A percentile compares a stretch with the other conserved stretches of the same genome.
Evolutionary conservation across 2,888 invertebrate genomes (phyloP).

Genomic region (Lydus trimaculatus): DNA sequence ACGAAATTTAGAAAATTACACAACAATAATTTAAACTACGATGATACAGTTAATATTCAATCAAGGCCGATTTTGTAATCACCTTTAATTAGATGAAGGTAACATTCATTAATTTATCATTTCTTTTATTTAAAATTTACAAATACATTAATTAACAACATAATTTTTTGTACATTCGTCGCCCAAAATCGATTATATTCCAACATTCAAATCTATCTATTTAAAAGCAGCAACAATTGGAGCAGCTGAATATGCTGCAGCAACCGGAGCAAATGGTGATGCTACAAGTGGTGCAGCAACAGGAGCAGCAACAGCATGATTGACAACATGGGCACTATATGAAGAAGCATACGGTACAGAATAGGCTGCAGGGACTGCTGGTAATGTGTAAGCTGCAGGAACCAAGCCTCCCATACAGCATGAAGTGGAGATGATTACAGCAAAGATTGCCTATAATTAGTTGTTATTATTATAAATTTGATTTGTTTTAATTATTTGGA

Average conservation of each 20-base stretch:
- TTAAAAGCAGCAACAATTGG: neutral
- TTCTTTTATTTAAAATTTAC: neutral
- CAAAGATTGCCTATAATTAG: constrained; percentile 14
- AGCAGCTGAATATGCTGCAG: constrained; percentile 44
- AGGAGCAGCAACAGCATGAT: constrained; percentile 78
- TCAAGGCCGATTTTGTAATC: neutral
- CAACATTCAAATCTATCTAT: neutral
- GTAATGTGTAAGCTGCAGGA: constrained; percentile 37
- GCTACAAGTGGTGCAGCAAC: constrained; percentile 51
- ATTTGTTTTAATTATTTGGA: neutral
- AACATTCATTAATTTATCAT: neutral
- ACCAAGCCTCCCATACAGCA: constrained; percentile 52
- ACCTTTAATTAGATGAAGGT: neutral
- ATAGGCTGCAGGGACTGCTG: constrained; percentile 63
- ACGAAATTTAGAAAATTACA: neutral
- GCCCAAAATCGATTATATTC: too few species aligned
- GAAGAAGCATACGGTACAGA: constrained; percentile 78
- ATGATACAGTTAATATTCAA: neutral
- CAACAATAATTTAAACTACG: neutral
- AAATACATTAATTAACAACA: neutral
- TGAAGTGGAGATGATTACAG: constrained; percentile 24
- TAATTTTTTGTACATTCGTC: too few species aligned
- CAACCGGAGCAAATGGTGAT: constrained; percentile 16
- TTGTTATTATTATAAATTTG: neutral
- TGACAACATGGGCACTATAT: constrained; percentile 77